Base-by-base conservation (phyloP, 2,113 vertebrate genomes). In the Catharus fuscescens region DNA sequence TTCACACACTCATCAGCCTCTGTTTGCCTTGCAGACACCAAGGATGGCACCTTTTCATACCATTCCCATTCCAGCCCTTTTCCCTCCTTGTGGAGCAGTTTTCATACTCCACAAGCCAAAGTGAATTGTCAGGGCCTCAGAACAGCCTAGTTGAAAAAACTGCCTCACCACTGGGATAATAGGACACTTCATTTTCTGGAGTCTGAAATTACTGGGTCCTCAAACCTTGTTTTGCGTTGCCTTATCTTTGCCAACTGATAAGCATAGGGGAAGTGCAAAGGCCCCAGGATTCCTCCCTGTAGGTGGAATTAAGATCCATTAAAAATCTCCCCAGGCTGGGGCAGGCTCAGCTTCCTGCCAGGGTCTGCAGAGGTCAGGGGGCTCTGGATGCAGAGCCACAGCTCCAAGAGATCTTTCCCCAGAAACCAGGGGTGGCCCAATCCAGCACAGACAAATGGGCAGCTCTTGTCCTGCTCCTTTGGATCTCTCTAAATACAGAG, bases 21-120 rank as follows among this genome's bases (percentile, higher is more conserved):
- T 48, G 28, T 19, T 26, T 17, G 16, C 77, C 59, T 64, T 14
- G 3, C 71, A 64, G 61, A 9, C 19, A 19, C 66, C 19, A 42
- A 11, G 52, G n/a, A 18, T 0, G 1, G 28, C 45, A 50, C 3
- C 20, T 31, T 54, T 48, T n/a, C 5, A 0, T 6, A 5, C 4
- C 1, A 9, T n/a, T 71, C 59, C 60, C 14, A 57, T 10, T 34
- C 34, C 60, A 85, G 32, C 12, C 53, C 47, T 13, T 74, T 52
- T 12, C 24, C 23, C 19, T 16, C 13, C 19, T 52, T 12, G 3
- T 29, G 56, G 21, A 71, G 6, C 60, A 59, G 56, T 52, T 85
- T 80, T 42, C 29, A 14, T 2, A 12, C 14, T 56, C 26, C 61
- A 23, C 29, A 44, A 64, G 18, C 26, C 66, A 52, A 80, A 71